Conservation (phyloP, 2,888 invertebrate genomes). For the Drosophila mayaguana region DNA sequence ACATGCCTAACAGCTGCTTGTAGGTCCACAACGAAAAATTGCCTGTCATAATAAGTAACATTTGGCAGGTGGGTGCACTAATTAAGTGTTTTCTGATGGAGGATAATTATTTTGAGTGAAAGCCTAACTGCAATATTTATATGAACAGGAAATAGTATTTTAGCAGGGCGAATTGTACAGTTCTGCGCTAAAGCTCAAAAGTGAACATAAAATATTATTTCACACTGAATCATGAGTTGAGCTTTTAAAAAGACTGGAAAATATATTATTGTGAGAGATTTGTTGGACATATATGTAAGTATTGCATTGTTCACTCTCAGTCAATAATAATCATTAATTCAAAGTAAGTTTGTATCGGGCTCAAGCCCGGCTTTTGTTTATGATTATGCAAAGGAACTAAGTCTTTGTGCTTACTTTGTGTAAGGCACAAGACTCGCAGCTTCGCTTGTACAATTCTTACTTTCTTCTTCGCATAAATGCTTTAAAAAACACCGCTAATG, state of each 20-base stretch:
- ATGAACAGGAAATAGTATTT: background rate
- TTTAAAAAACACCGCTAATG: background rate
- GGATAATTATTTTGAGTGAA: background rate
- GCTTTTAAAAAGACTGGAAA: background rate
- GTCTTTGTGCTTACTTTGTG: background rate
- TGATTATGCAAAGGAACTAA: background rate
- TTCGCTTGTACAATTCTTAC: background rate
- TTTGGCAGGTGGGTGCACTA: conserved; percentile 1
- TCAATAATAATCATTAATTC: background rate
- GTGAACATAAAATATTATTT: too few species aligned
- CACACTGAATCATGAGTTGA: too few species aligned
- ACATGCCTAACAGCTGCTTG: conserved; percentile 14
- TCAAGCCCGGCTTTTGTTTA: background rate
- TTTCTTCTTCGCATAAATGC: background rate
- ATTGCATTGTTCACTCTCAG: background rate
- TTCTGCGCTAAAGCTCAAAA: background rate
- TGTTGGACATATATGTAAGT: background rate
- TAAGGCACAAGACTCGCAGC: background rate
- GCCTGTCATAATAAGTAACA: conserved; percentile 11
- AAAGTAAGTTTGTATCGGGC: background rate
- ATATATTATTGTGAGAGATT: background rate
- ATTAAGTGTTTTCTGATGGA: background rate
- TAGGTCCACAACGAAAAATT: background rate
- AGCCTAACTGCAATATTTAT: background rate
- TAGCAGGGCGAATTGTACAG: background rate